Evolutionary conservation across 2,888 invertebrate genomes (phyloP).

Genomic region (Chrysolina oricalcia): DNA sequence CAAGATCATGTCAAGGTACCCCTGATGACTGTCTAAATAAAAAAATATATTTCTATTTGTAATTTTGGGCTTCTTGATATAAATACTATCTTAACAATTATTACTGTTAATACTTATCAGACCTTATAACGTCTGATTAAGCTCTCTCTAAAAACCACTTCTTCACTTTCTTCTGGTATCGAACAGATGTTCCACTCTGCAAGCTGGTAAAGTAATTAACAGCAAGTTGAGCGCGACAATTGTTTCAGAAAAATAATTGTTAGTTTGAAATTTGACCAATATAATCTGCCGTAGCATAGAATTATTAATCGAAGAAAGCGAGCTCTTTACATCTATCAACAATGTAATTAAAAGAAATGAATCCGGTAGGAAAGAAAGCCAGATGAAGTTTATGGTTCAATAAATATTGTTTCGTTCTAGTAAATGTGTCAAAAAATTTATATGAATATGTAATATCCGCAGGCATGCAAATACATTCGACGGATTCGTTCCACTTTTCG

Average conservation of each 20-base stretch:
- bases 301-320: slow-evolving; percentile 29
- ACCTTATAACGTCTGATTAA: background rate
- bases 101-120: background rate
- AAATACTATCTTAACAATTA: no score
- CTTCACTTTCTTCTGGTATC: slow-evolving; percentile 14
- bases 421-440: slow-evolving; percentile 19
- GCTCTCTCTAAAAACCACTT: background rate
- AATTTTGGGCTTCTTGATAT: no score
- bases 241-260: slow-evolving; percentile 10
- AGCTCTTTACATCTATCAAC: background rate
- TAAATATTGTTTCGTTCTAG: slow-evolving; percentile 9
- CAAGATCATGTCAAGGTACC: no score
- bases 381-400: slow-evolving; percentile 3
- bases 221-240: slow-evolving; percentile 27
- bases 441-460: background rate
- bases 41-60: no score
- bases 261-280: slow-evolving; percentile 2
- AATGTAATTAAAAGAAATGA: slow-evolving; percentile 15
- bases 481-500: slow-evolving; percentile 23
- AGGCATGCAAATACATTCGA: background rate
- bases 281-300: background rate
- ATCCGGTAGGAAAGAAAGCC: slow-evolving; percentile 1
- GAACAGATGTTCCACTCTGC: slow-evolving; percentile 6
- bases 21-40: no score
- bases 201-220: background rate